Base-by-base conservation (phyloP, 2,888 invertebrate species). In the Drosophila paramelanica region DNA sequence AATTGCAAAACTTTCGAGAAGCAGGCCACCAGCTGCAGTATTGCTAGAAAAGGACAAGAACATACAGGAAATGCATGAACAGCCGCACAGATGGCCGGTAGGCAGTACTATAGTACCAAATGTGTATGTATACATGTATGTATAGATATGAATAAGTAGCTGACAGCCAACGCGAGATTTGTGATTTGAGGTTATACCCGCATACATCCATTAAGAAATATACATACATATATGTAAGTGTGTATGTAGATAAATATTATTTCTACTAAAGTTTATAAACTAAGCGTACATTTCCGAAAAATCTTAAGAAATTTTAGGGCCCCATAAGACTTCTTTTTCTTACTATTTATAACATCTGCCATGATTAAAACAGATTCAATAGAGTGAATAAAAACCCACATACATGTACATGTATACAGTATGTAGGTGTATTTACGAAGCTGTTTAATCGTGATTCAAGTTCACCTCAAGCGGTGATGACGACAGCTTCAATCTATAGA, bases 61-160 rank as follows among this genome's bases (percentile, higher is more conserved):
- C 11, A 25, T 31, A 36, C 67, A 67, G 77, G 67, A 81, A 84
- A 81, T 87, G 67, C 75, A 69, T 4, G 3, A 47, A 61, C 53
- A 49, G 47, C 50, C 45, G 67, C 49, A 69, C 70, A 78, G 78
- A 77, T 75, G 77, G 75, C 14, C 47, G 49, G 20, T 42, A 41
- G 5, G 13, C 14, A 47, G 7, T 8, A 31, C 1, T 31, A 31
- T 8, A 31, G 8, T 31, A 31, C 20, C 20, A 20, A 3, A 23
- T 23, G 23, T 8, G 8, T 31, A 1, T 31, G 31, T 8, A 31
- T 31, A 31, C 8, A 8, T 31, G 31, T 8, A 8, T 11, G 11
- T 33, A 33, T 11, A 4, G 2, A 8, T 2, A 10, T 11, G 8
- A 8, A 31, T 10, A 36, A 13, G 17, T 33, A 20, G 45, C 17